phyloP scores from a whole-genome alignment of 1,140 invertebrate genomes.

The Zaprionus taronus region DNA sequence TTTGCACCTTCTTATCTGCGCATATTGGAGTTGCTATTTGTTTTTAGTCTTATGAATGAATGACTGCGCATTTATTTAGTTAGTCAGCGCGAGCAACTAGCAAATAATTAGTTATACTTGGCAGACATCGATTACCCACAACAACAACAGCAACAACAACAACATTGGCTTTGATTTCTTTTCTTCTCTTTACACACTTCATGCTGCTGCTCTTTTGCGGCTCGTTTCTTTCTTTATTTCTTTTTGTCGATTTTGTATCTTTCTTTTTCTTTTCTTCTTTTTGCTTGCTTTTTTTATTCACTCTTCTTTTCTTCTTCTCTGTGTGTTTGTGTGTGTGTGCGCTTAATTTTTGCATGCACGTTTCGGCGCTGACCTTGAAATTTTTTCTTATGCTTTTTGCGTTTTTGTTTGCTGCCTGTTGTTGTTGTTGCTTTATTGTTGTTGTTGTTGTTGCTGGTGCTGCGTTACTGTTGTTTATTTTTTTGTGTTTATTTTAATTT shows the following conservation, averaged over 20 bases:
- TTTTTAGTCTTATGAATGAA: constrained; percentile 33
- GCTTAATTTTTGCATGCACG: constrained; percentile 83
- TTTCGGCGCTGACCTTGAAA: constrained; percentile 81
- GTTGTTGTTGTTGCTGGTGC: constrained; percentile 55
- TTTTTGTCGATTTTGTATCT: constrained; percentile 18
- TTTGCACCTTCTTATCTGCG: constrained; percentile 41
- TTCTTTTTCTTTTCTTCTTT: constrained; percentile 52
- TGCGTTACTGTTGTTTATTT: constrained; percentile 45
- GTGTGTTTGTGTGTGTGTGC: constrained; percentile 50
- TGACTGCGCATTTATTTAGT: constrained; percentile 1
- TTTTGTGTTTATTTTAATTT: constrained; percentile 41
- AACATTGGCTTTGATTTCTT: constrained; percentile 56
- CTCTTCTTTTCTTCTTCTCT: constrained; percentile 47
- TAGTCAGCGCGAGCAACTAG: constrained; percentile 5
- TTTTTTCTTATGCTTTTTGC: constrained; percentile 74
- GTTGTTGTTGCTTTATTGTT: constrained; percentile 31
- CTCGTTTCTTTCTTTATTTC: constrained; percentile 9
- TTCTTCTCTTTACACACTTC: constrained; percentile 2
- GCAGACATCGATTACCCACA: background rate
- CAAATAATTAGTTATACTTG: background rate
- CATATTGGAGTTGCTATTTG: background rate
- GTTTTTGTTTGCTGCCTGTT: constrained; percentile 50
- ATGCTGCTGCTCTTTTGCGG: constrained; percentile 10
- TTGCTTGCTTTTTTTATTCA: constrained; percentile 63
- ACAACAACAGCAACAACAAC: constrained; percentile 9